Base-by-base conservation (phyloP, 1,140 invertebrate genomes). In the Metopolophium dirhodum region DNA sequence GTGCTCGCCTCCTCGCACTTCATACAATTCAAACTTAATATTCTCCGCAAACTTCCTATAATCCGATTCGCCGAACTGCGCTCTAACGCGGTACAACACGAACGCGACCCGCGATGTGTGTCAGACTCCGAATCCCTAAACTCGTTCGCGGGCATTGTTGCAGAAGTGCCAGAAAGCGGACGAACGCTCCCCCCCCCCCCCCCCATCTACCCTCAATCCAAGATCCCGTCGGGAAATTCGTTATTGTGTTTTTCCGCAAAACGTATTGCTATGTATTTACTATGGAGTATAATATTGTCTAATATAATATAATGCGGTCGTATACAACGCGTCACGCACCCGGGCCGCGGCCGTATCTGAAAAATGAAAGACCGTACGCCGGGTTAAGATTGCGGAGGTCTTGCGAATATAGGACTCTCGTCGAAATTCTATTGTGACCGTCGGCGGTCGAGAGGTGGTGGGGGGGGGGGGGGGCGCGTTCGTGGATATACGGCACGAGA, bases 151-250 rank as follows among this genome's bases (percentile, higher is more conserved):
- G 4, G 35, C 83, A 85, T 85, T 45, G 83, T 87, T 87, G 45
- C 23, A 1, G 61, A n/a, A 77, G 14, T n/a, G 22, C 23, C 23
- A 41, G 83, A 85, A 85, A 26, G 37, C 37, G 41, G 23, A 85
- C 35, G 37, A 85, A 45, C 37, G 3, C 30, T 22, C 9, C 3
- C 3, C 3, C 22, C 7, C 9, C 2, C 2, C 0, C 20, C 3
- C 1, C 0, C 2, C 35, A 0, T 6, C 1, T 0, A 14, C 20
- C 7, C 1, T 0, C 2, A 35, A 77, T 77, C 61, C 0, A 30
- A 18, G 14, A 18, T 77, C 18, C 30, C 6, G 61, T 35, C 61
- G 37, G 37, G 37, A 26, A 85, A 85, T 85, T 85, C 23, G 23
- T 85, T 85, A 45, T 45, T 85, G 83, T 85, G 41, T 85, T 85